Conservation (phyloP, 2,888 invertebrate species). For the Boloria selene region DNA sequence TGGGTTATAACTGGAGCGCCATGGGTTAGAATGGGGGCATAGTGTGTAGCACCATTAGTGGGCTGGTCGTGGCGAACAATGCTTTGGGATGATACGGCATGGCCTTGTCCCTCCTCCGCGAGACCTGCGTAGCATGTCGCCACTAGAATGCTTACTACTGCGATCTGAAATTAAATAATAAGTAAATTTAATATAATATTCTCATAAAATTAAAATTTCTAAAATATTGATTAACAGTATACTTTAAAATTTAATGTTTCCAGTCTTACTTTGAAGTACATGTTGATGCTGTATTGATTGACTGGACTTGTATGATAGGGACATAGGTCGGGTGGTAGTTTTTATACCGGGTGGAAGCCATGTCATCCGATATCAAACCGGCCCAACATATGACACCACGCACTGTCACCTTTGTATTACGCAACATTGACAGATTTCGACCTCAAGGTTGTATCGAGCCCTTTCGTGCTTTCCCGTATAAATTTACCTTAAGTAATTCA, state of each 20-base stretch:
- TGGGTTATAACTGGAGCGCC: conserved; percentile 44
- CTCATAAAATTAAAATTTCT: conserved; percentile 1
- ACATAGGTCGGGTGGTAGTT: conserved; percentile 63
- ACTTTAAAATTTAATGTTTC: conserved; percentile 1
- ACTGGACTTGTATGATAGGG: conserved; percentile 68
- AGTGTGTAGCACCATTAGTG: conserved; percentile 52
- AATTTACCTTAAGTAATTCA: conserved; percentile 1
- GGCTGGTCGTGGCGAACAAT: conserved; percentile 69
- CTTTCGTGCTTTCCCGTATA: conserved; percentile 38
- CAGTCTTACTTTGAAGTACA: conserved; percentile 73
- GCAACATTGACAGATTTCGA: conserved; percentile 54
- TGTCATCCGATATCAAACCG: conserved; percentile 73
- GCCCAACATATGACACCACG: conserved; percentile 70
- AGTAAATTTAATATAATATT: neutral
- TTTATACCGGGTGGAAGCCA: conserved; percentile 68
- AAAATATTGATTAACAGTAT: neutral
- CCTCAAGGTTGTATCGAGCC: conserved; percentile 70
- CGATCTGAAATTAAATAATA: conserved; percentile 58
- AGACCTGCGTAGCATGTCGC: conserved; percentile 74
- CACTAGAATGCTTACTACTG: conserved; percentile 66
- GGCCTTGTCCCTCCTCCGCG: conserved; percentile 61
- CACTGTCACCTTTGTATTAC: conserved; percentile 73
- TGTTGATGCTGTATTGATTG: conserved; percentile 64
- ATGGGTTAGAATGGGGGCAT: conserved; percentile 51
- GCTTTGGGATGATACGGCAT: conserved; percentile 72